Percentiles rank a stretch among this genome's conserved stretches.
These are phyloP conservation scores for Epinephelus awoara DNA, from an alignment of 2,797 vertebrate species.

Conservation along the genomic window DNA sequence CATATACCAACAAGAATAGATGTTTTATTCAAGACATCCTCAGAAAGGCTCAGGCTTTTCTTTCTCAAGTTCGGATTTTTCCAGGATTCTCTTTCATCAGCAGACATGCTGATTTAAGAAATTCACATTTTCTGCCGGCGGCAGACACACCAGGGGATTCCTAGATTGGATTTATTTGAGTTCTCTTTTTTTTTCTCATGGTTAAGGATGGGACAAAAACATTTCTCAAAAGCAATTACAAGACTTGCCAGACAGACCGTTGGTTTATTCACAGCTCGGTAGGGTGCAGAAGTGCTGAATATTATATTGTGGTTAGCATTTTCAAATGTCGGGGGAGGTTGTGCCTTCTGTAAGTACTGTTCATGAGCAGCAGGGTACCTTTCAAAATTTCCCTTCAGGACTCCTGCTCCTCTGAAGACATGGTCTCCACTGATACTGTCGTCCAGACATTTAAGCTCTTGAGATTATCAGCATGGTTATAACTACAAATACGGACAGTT, in stretches of 20 bases:
- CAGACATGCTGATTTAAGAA: constrained; percentile 32
- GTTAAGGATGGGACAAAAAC: constrained; percentile 32
- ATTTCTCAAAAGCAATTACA: constrained; percentile 57
- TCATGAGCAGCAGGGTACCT: constrained; percentile 39
- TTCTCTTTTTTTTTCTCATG: constrained; percentile 7
- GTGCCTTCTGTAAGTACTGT: constrained; percentile 29
- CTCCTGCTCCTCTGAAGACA: constrained; percentile 3
- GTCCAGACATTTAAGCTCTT: background rate
- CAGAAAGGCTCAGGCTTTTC: background rate
- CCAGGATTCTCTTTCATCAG: constrained; percentile 33
- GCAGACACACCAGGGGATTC: constrained; percentile 18
- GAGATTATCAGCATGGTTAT: constrained; percentile 5
- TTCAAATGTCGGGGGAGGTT: constrained; percentile 17
- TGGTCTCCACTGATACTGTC: constrained; percentile 2
- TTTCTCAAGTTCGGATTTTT: background rate
- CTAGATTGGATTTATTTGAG: constrained; percentile 25
- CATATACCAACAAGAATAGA: background rate
- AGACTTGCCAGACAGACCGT: constrained; percentile 30
- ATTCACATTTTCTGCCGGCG: constrained; percentile 33
- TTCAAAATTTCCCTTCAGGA: constrained; percentile 7
- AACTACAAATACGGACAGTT: background rate
- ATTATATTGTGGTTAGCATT: constrained; percentile 29
- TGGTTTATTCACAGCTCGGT: constrained; percentile 42
- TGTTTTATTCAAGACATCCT: constrained; percentile 18
- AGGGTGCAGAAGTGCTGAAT: constrained; percentile 32